A percentile compares a stretch with the other conserved stretches of the same genome.
phyloP scores from a whole-genome alignment of 2,888 invertebrate species.

The Lepidocyrtoides sp. region DNA sequence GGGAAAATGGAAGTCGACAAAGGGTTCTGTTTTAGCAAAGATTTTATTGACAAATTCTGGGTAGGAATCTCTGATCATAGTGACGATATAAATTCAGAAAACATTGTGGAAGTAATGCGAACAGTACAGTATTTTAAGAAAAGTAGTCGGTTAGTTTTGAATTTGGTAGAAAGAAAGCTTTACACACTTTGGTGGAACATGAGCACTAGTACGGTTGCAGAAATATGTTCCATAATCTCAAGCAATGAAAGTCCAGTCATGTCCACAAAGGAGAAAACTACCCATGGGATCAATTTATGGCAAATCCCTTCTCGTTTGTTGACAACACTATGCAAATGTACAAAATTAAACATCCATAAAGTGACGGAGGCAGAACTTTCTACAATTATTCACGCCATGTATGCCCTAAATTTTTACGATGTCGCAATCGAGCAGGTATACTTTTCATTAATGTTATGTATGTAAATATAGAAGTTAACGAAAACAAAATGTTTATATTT shows the following conservation, averaged over 20 bases:
- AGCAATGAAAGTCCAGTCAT: slow-evolving; percentile 52
- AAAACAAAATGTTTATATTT: too few species aligned
- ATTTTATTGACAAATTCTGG: slow-evolving; percentile 90
- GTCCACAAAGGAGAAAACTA: slow-evolving; percentile 79
- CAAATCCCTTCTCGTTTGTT: slow-evolving; percentile 86
- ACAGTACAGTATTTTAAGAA: slow-evolving; percentile 89
- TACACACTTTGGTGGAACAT: slow-evolving; percentile 88
- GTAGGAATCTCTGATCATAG: slow-evolving; percentile 89
- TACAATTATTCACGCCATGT: slow-evolving; percentile 86
- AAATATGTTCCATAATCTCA: slow-evolving; percentile 85
- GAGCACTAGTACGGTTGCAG: slow-evolving; percentile 85
- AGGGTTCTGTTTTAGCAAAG: slow-evolving; percentile 87
- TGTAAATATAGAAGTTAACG: neutral
- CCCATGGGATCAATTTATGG: slow-evolving; percentile 64
- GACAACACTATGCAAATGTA: slow-evolving; percentile 88
- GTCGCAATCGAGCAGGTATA: slow-evolving; percentile 82
- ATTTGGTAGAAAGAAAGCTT: slow-evolving; percentile 89
- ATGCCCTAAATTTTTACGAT: slow-evolving; percentile 80
- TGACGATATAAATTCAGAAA: slow-evolving; percentile 88
- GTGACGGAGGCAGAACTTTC: slow-evolving; percentile 88
- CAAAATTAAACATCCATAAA: slow-evolving; percentile 89
- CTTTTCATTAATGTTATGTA: too few species aligned
- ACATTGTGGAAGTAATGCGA: slow-evolving; percentile 89
- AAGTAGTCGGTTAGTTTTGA: slow-evolving; percentile 89
- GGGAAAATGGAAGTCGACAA: slow-evolving; percentile 87